A percentile compares a stretch with the other conserved stretches of the same genome.
These are phyloP conservation scores for Strigamia crassipes DNA, from an alignment of 2,888 invertebrate genomes.

Conservation along the genomic window DNA sequence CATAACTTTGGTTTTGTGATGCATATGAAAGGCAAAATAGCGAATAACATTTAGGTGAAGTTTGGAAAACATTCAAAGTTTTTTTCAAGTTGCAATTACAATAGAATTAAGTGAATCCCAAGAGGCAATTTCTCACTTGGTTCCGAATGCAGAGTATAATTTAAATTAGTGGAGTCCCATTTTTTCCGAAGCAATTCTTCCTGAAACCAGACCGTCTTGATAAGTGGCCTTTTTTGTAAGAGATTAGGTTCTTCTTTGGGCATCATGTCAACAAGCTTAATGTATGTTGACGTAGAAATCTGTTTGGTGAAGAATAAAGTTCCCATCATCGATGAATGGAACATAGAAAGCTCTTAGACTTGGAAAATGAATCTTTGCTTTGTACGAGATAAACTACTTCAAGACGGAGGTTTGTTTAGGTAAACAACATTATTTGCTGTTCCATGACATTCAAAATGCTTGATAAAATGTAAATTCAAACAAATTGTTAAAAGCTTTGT, in stretches of 20 bases:
- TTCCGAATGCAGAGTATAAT: no score
- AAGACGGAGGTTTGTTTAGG: neutral
- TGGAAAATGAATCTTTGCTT: conserved; percentile 3
- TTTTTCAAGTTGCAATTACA: no score
- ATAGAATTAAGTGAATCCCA: no score
- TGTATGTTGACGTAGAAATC: conserved; percentile 4
- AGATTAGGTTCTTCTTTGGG: neutral
- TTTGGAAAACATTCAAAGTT: no score
- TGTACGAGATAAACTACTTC: neutral
- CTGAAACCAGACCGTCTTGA: neutral
- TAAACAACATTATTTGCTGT: neutral
- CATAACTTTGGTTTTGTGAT: no score
- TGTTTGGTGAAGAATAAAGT: conserved; percentile 10
- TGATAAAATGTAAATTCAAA: neutral
- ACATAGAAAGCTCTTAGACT: neutral
- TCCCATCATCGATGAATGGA: conserved; percentile 10
- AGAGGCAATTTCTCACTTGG: no score
- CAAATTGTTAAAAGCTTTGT: no score
- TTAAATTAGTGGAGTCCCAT: neutral
- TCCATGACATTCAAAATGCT: neutral
- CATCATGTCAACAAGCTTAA: conserved; percentile 10
- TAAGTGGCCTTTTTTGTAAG: neutral
- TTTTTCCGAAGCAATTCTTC: neutral
- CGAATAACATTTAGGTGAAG: no score
- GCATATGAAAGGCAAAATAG: no score